These are phyloP conservation scores for Phoxinus phoxinus DNA, from an alignment of 2,113 vertebrate species.

Conservation along the genomic window DNA sequence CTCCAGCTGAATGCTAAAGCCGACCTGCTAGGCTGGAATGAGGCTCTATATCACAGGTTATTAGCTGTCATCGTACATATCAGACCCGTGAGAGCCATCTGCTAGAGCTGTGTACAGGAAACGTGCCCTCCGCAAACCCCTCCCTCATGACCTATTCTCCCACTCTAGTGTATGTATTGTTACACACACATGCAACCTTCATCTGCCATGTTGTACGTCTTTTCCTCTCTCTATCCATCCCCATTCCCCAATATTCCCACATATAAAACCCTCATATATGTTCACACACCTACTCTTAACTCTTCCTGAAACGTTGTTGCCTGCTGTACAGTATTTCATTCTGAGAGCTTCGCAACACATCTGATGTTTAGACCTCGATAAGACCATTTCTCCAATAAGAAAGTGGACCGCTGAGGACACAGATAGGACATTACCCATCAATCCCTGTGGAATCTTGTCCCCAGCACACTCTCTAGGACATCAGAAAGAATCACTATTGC, in stretches of 20 bases:
- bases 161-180: background rate
- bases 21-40: constrained; percentile 25
- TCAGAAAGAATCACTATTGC: background rate
- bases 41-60: constrained; percentile 52
- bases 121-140: background rate
- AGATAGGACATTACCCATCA: background rate
- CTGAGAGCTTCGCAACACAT: background rate
- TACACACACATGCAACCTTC: constrained; percentile 20
- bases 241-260: background rate
- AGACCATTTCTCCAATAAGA: background rate
- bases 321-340: constrained; percentile 6
- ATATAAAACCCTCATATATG: background rate
- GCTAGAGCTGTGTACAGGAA: constrained; percentile 42
- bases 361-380: background rate
- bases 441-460: background rate
- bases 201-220: background rate
- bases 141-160: background rate
- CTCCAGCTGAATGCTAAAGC: constrained; percentile 18
- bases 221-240: background rate
- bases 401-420: constrained; percentile 13
- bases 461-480: background rate
- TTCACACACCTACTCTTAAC: constrained; percentile 21
- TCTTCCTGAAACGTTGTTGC: background rate
- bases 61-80: constrained; percentile 53
- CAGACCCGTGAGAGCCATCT: constrained; percentile 40